These are phyloP conservation scores for Thymelicus lineola DNA, from an alignment of 2,888 invertebrate genomes.

Conservation along the genomic window DNA sequence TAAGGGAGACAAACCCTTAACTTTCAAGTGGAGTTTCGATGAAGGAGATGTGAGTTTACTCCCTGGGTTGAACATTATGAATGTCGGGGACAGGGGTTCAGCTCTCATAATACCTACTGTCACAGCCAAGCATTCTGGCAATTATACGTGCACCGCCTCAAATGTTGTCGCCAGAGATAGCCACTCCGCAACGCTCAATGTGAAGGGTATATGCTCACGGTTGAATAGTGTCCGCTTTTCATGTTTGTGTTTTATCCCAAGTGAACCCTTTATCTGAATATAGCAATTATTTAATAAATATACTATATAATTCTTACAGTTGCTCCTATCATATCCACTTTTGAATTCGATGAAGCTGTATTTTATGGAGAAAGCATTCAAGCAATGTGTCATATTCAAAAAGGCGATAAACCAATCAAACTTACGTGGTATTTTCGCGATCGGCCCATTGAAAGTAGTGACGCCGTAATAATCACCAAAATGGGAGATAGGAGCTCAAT, in stretches of 20 bases:
- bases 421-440: conserved; percentile 89
- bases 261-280: conserved; percentile 33
- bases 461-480: conserved; percentile 81
- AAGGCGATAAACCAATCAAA: conserved; percentile 90
- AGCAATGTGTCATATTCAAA: conserved; percentile 84
- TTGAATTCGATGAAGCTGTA: conserved; percentile 83
- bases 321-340: conserved; percentile 85
- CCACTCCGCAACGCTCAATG: conserved; percentile 86
- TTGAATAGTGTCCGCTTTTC: conserved; percentile 64
- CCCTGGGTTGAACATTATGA: conserved; percentile 86
- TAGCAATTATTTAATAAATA: conserved; percentile 42
- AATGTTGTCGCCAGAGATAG: conserved; percentile 87
- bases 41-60: conserved; percentile 83
- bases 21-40: conserved; percentile 91
- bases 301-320: conserved; percentile 79
- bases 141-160: conserved; percentile 88
- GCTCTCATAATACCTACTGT: conserved; percentile 89
- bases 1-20: conserved; percentile 89
- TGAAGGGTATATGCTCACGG: conserved; percentile 84
- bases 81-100: conserved; percentile 87
- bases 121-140: conserved; percentile 88
- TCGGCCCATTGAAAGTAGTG: conserved; percentile 69
- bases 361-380: conserved; percentile 86
- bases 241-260: conserved; percentile 56
- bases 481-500: conserved; percentile 86